A percentile compares a stretch with the other conserved stretches of the same genome.
phyloP scores from a whole-genome alignment of 2,797 vertebrate genomes.

The Poeciliopsis gracilis region DNA sequence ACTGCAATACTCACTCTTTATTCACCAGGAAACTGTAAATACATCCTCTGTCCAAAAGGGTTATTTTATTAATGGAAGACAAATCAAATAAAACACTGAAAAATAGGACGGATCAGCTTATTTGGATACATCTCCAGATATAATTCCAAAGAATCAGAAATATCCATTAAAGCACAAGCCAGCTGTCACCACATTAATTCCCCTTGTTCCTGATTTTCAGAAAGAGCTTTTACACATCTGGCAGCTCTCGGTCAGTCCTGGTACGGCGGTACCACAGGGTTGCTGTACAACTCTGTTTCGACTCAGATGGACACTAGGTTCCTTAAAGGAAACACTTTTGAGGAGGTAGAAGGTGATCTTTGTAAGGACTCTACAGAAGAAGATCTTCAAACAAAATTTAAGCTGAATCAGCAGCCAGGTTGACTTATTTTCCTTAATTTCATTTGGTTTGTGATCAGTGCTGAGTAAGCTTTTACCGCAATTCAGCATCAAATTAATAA shows the following conservation, averaged over 20 bases:
- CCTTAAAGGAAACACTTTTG: constrained; percentile 48
- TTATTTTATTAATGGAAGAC: background rate
- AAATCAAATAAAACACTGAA: constrained; percentile 3
- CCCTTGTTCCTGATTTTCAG: constrained; percentile 32
- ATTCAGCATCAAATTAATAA: background rate
- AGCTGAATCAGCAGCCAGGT: constrained; percentile 37
- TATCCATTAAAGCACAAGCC: constrained; percentile 54
- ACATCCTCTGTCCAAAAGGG: background rate
- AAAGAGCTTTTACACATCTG: constrained; percentile 41
- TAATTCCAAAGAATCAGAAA: constrained; percentile 35
- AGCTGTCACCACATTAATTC: constrained; percentile 53
- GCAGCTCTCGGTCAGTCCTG: constrained; percentile 16
- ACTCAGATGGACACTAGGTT: constrained; percentile 42
- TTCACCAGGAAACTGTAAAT: constrained; percentile 30
- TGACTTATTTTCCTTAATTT: constrained; percentile 20
- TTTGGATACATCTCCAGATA: constrained; percentile 32
- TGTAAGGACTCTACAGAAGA: constrained; percentile 49
- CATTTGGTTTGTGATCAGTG: background rate
- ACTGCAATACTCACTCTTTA: constrained; percentile 39
- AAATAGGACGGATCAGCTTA: constrained; percentile 21
- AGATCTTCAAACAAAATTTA: constrained; percentile 38
- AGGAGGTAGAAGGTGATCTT: constrained; percentile 54
- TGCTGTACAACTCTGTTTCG: constrained; percentile 23
- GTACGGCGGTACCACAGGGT: constrained; percentile 10
- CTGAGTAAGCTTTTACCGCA: background rate